Conservation (phyloP, 1,140 invertebrate genomes). For the Drosophila pruinosa region DNA sequence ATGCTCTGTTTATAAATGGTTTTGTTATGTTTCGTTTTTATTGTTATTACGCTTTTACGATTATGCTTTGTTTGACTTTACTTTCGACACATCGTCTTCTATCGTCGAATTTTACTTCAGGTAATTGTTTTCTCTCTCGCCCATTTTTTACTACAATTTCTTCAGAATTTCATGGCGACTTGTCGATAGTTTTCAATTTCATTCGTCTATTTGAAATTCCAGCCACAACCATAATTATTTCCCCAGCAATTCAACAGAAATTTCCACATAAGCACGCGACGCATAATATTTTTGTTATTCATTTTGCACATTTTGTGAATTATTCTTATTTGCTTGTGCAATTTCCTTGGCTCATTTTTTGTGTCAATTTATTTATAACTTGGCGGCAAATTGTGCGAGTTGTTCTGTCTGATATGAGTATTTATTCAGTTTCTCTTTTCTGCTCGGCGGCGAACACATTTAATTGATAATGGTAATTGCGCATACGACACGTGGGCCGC, state of each 20-base stretch:
- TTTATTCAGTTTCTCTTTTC: background rate
- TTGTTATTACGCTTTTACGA: slow-evolving; percentile 11
- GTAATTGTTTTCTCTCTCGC: background rate
- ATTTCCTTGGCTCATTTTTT: slow-evolving; percentile 3
- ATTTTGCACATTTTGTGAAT: slow-evolving; percentile 9
- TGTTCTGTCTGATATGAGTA: background rate
- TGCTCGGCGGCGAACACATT: background rate
- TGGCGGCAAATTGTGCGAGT: background rate
- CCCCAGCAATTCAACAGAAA: background rate
- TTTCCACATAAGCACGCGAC: slow-evolving; percentile 18
- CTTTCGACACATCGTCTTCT: background rate
- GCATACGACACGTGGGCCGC: slow-evolving; percentile 30
- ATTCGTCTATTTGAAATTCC: slow-evolving; percentile 16
- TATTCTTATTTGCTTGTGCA: slow-evolving; percentile 6
- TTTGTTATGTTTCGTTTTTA: slow-evolving; percentile 7
- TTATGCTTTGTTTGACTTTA: slow-evolving; percentile 3
- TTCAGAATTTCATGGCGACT: background rate
- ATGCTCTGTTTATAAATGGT: slow-evolving; percentile 11
- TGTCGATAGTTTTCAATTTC: slow-evolving; percentile 27
- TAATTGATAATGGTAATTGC: slow-evolving; percentile 12
- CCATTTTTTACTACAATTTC: background rate
- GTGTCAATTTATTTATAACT: slow-evolving; percentile 37
- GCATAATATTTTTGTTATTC: slow-evolving; percentile 8
- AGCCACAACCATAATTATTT: slow-evolving; percentile 4
- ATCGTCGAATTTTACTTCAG: slow-evolving; percentile 4